These are phyloP conservation scores for human (Homo sapiens) DNA, from an alignment of 2,113 vertebrate species.

Conservation along the genomic window DNA sequence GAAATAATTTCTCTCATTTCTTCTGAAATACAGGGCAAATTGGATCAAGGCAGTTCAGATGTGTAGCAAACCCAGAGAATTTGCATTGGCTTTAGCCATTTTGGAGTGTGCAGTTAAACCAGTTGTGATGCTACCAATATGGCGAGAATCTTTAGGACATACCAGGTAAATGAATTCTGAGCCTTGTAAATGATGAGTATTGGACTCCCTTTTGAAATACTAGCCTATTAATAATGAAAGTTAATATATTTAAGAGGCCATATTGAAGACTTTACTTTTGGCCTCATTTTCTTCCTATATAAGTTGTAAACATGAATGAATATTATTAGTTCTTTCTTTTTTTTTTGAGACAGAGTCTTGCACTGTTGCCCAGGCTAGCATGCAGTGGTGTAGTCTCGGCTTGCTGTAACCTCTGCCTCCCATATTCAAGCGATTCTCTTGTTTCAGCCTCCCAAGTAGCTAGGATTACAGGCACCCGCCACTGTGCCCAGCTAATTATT, in stretches of 20 bases:
- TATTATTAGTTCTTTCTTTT: neutral
- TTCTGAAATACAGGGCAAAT: slow-evolving; percentile 89
- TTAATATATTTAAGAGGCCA: neutral
- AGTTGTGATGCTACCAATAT: slow-evolving; percentile 96
- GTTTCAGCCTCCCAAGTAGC: too few species aligned
- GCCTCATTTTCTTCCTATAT: neutral
- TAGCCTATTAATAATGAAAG: neutral
- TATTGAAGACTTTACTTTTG: neutral
- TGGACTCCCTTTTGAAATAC: neutral
- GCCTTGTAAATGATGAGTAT: neutral
- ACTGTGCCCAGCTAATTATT: too few species aligned
- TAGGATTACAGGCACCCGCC: too few species aligned
- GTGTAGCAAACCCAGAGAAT: slow-evolving; percentile 99
- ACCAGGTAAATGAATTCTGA: slow-evolving; percentile 89
- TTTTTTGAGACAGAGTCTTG: too few species aligned
- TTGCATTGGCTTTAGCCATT: slow-evolving; percentile 97
- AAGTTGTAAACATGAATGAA: neutral
- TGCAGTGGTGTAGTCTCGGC: too few species aligned
- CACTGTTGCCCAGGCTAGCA: too few species aligned
- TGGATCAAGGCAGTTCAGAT: slow-evolving; percentile 99
- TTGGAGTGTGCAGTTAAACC: slow-evolving; percentile 99
- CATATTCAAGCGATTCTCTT: too few species aligned
- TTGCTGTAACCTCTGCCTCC: too few species aligned
- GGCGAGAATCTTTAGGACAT: slow-evolving; percentile 97
- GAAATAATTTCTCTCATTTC: slow-evolving; percentile 14